These are phyloP conservation scores for Theocolax elegans DNA, from an alignment of 1,140 invertebrate genomes.

Conservation along the genomic window DNA sequence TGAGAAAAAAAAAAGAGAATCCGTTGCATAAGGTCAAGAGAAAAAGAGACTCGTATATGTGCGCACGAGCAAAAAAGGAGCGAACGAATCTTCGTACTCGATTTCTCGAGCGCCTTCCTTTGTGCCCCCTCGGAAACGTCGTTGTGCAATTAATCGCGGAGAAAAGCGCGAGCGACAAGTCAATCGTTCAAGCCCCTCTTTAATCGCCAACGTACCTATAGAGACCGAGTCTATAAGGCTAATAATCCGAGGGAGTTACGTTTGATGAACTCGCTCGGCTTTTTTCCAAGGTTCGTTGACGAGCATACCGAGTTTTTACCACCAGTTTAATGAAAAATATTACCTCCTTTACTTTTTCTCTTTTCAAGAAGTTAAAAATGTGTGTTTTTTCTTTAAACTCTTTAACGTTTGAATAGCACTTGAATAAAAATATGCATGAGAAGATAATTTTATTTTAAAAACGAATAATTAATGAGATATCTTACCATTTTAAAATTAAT, in stretches of 20 bases:
- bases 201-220: not conserved
- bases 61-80: conserved; percentile 18
- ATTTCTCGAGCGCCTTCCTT: not conserved
- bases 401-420: too few species aligned
- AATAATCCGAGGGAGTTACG: not conserved
- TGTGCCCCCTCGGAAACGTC: not conserved
- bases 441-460: too few species aligned
- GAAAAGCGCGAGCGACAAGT: conserved; percentile 26
- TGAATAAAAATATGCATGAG: too few species aligned
- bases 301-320: not conserved
- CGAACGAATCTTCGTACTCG: not conserved
- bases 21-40: conserved; percentile 2
- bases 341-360: too few species aligned
- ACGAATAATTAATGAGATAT: too few species aligned
- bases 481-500: too few species aligned
- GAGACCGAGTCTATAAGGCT: not conserved
- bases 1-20: conserved; percentile 6
- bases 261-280: not conserved
- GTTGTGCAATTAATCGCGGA: conserved; percentile 32
- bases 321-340: too few species aligned
- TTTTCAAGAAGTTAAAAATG: too few species aligned
- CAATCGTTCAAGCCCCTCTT: conserved; percentile 7
- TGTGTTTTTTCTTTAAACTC: too few species aligned
- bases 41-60: not conserved
- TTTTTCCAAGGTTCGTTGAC: not conserved